Conservation (phyloP, 2,113 vertebrate genomes). For the Aix galericulata region DNA sequence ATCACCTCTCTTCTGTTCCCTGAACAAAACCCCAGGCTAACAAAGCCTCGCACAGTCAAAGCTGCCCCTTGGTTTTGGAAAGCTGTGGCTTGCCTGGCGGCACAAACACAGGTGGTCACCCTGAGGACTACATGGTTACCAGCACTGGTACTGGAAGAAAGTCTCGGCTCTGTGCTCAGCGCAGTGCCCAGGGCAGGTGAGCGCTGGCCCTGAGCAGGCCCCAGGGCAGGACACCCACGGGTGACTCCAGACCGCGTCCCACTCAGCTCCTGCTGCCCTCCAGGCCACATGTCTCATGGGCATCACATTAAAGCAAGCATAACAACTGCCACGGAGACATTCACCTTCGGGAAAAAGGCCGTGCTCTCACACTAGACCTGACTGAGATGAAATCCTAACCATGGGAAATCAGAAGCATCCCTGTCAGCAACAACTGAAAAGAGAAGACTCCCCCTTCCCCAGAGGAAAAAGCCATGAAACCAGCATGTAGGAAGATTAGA, state of each 20-base stretch:
- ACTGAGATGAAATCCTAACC: neutral
- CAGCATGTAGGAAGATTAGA: neutral
- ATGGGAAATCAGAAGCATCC: neutral
- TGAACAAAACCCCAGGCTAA: neutral
- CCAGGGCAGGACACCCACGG: neutral
- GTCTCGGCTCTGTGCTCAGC: neutral
- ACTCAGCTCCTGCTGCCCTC: neutral
- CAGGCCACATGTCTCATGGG: neutral
- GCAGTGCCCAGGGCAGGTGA: neutral
- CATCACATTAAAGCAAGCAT: neutral
- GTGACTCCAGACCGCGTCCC: neutral
- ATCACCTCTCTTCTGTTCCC: neutral
- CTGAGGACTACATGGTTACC: neutral
- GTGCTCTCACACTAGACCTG: constrained; percentile 3
- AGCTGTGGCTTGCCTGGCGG: neutral
- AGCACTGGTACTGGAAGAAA: neutral
- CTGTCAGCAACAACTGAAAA: neutral
- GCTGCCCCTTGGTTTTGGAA: neutral
- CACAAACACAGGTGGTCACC: neutral
- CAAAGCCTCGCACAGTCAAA: neutral
- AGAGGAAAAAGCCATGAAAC: neutral
- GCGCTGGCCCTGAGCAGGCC: too few relatives aligned
- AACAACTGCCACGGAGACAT: neutral
- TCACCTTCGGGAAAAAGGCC: neutral
- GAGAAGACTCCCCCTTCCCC: neutral